phyloP scores from a whole-genome alignment of 2,113 vertebrate species.

The Varanus komodoensis region DNA sequence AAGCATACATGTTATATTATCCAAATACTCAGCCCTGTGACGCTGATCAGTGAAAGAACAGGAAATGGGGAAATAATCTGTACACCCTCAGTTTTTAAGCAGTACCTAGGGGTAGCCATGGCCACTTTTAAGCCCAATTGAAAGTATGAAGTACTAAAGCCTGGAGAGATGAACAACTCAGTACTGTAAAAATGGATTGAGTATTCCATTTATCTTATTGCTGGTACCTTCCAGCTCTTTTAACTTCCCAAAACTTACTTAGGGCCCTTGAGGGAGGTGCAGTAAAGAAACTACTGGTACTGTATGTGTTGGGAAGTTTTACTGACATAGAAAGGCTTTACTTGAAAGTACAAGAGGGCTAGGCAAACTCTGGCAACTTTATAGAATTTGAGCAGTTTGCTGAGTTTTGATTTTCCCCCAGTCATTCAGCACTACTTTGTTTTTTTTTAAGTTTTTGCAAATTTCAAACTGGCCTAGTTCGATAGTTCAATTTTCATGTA shows the following conservation, averaged over 20 bases:
- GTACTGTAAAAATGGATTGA: not conserved
- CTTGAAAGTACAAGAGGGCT: not conserved
- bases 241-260: not conserved
- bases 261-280: no score
- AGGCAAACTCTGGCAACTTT: not conserved
- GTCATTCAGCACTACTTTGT: not conserved
- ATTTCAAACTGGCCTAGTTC: not conserved
- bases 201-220: not conserved
- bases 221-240: not conserved
- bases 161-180: not conserved
- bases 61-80: not conserved
- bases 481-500: not conserved
- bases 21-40: not conserved
- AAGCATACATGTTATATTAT: not conserved
- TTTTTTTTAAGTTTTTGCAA: not conserved
- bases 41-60: not conserved
- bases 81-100: not conserved
- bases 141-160: not conserved
- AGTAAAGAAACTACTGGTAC: not conserved
- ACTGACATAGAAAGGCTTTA: no score
- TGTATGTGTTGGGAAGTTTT: not conserved
- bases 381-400: not conserved
- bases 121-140: no score
- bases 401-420: not conserved
- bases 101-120: no score